Percentiles rank a stretch among this genome's conserved stretches.
phyloP scores from a whole-genome alignment of 2,113 vertebrate genomes.

The Echinops telfairi region DNA sequence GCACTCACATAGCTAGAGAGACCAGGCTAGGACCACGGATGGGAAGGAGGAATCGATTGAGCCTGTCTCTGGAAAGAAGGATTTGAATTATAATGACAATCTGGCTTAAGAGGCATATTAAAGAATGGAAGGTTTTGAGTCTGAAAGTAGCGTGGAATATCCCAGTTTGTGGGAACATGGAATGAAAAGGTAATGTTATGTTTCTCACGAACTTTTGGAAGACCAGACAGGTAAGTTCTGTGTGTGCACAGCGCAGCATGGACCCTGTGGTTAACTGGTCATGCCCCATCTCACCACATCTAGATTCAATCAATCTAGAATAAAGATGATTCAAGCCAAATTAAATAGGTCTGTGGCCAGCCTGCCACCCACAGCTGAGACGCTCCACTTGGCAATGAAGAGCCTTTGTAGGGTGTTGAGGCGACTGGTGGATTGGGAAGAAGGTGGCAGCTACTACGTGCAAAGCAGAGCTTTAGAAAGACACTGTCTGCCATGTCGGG shows the following conservation, averaged over 20 bases:
- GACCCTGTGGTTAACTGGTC: not conserved
- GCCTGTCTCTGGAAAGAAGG: not conserved
- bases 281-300: not conserved
- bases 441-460: not conserved
- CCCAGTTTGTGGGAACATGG: no score
- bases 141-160: not conserved
- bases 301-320: not conserved
- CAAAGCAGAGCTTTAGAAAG: slow-evolving; percentile 17
- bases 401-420: not conserved
- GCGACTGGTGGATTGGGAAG: not conserved
- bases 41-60: not conserved
- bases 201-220: no score
- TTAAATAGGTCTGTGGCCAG: not conserved
- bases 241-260: not conserved
- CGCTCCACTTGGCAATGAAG: not conserved
- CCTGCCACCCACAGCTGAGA: not conserved
- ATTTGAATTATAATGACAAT: not conserved
- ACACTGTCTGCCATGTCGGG: not conserved
- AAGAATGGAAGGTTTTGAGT: not conserved
- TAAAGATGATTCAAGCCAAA: not conserved
- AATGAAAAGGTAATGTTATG: no score
- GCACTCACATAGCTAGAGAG: not conserved
- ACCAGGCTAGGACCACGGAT: not conserved
- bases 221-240: not conserved
- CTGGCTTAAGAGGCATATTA: not conserved